phyloP scores from a whole-genome alignment of 2,888 invertebrate genomes.

The Phymatocera aterrima region DNA sequence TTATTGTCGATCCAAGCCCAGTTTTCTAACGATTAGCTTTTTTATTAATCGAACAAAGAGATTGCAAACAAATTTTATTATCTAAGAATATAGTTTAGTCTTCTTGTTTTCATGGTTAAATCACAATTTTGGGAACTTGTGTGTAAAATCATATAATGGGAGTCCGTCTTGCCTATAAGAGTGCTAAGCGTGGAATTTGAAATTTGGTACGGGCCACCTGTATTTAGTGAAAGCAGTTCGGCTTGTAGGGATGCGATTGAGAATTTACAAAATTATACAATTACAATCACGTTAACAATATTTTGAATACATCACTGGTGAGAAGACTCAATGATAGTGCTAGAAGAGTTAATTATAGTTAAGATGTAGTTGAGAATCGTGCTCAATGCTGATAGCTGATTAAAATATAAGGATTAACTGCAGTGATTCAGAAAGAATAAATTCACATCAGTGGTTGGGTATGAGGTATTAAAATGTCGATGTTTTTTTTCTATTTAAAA shows the following conservation, averaged over 20 bases:
- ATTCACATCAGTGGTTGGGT: background rate
- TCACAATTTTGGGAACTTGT: background rate
- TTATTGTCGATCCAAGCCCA: too few relatives aligned
- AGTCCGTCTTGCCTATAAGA: background rate
- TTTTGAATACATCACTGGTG: background rate
- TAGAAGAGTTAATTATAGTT: background rate
- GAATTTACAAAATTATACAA: too few relatives aligned
- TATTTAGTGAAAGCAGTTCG: too few relatives aligned
- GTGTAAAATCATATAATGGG: background rate
- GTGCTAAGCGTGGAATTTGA: too few relatives aligned
- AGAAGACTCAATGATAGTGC: background rate
- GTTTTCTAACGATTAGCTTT: too few relatives aligned
- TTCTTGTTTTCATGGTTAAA: background rate
- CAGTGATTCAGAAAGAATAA: background rate
- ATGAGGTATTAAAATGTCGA: background rate
- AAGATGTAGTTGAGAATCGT: constrained; percentile 4
- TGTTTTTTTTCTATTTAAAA: background rate
- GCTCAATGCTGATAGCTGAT: background rate
- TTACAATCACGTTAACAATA: background rate
- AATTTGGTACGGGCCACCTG: too few relatives aligned
- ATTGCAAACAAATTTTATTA: too few relatives aligned
- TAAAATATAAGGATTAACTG: background rate
- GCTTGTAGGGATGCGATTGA: too few relatives aligned
- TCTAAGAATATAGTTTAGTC: too few relatives aligned
- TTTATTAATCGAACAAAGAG: background rate